Conservation (phyloP, 2,113 vertebrate species). For the Crypturellus undulatus region DNA sequence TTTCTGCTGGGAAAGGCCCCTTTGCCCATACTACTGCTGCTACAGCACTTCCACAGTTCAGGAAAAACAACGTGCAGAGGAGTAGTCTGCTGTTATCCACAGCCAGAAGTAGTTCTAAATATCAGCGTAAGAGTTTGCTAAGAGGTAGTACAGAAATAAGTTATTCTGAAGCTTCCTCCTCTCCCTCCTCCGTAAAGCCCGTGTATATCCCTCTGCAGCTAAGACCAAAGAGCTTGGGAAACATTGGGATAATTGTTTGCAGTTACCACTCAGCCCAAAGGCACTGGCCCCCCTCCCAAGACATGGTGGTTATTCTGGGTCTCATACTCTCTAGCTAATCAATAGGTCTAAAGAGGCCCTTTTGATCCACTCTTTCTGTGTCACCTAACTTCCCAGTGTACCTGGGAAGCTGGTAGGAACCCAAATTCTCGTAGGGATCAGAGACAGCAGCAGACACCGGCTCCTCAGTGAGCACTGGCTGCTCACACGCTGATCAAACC, state of each 20-base stretch:
- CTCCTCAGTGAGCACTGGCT: not conserved
- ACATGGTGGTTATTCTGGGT: not conserved
- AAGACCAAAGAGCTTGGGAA: not conserved
- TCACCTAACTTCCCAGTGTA: not conserved
- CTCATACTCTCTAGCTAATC: not conserved
- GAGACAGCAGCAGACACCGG: not conserved
- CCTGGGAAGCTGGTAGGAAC: not conserved
- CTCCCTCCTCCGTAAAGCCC: not conserved
- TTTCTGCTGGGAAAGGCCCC: not conserved
- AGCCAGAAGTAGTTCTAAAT: not conserved
- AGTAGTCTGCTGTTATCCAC: not conserved
- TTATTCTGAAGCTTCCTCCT: no score
- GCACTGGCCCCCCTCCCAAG: not conserved
- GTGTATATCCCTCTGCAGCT: not conserved
- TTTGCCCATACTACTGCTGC: not conserved
- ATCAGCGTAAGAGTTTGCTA: no score
- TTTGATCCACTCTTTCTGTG: not conserved
- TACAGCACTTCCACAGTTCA: not conserved
- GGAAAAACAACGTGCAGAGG: not conserved
- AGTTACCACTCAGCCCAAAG: not conserved
- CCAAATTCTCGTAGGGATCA: not conserved
- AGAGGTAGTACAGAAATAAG: no score
- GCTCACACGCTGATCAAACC: not conserved
- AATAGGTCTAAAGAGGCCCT: not conserved
- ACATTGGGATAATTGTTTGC: not conserved